Percentiles rank a stretch among this genome's conserved stretches.
These are phyloP conservation scores for Drosophila rubida DNA, from an alignment of 2,888 invertebrate genomes.

Conservation along the genomic window DNA sequence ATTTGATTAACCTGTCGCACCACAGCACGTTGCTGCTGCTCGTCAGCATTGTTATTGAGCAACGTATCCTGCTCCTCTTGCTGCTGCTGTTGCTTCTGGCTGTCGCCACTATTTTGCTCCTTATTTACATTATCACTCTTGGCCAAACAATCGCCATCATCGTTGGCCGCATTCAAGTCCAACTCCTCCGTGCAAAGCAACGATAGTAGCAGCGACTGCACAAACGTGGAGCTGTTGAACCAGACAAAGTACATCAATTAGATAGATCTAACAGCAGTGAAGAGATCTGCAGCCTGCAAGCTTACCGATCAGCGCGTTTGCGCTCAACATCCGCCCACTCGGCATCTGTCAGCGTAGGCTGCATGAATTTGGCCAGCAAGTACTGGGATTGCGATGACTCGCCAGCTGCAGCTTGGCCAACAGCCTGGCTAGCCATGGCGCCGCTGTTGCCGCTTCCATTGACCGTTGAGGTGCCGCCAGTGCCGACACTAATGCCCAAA, in stretches of 20 bases:
- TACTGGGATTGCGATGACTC: slow-evolving; percentile 81
- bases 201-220: slow-evolving; percentile 89
- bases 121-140: slow-evolving; percentile 85
- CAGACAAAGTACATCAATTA: neutral
- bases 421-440: slow-evolving; percentile 50
- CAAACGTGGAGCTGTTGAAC: slow-evolving; percentile 86
- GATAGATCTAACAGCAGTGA: slow-evolving; percentile 22
- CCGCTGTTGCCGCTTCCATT: slow-evolving; percentile 62
- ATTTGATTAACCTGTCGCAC: slow-evolving; percentile 83
- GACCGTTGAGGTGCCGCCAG: slow-evolving; percentile 64
- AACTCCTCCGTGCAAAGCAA: slow-evolving; percentile 67
- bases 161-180: slow-evolving; percentile 57
- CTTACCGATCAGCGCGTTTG: slow-evolving; percentile 86
- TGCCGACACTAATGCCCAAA: slow-evolving; percentile 76
- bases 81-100: slow-evolving; percentile 59
- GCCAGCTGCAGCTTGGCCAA: slow-evolving; percentile 57
- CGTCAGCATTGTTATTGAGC: slow-evolving; percentile 83
- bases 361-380: slow-evolving; percentile 86
- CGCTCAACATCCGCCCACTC: slow-evolving; percentile 86
- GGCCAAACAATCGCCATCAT: slow-evolving; percentile 67
- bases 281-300: too few species aligned
- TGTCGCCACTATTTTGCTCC: slow-evolving; percentile 63
- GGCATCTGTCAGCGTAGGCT: slow-evolving; percentile 86
- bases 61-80: slow-evolving; percentile 77
- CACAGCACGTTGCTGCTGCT: slow-evolving; percentile 67